Evolutionary conservation across 2,888 invertebrate species (phyloP), one percentile per base, ranked within the genome.

Genomic region (Pycnomerus fuliginosus): DNA sequence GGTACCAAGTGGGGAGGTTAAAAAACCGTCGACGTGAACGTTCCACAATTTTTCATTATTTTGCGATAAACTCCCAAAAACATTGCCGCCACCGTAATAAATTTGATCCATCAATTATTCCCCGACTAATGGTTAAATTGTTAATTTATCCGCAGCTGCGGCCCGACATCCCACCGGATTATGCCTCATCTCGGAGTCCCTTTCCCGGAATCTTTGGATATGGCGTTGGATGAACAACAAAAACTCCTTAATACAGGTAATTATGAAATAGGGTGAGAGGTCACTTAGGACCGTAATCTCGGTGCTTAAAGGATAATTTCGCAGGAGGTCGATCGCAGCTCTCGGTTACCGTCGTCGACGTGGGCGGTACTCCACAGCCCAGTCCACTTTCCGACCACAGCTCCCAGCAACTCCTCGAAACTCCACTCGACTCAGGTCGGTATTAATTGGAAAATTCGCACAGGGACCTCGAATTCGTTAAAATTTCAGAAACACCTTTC

Each of bases 141-240:
- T n/a, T n/a, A n/a, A n/a, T n/a, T n/a, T n/a, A n/a, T n/a, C n/a
- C n/a, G 2, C 41, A 46, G 46, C 27, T 37, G 40, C 14, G 31
- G 25, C 30, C 16, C 17, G 35, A n/a, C n/a, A n/a, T n/a, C 14
- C 28, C 29, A 22, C 16, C 16, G 16, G 36, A 54, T 32, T 37
- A 64, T 64, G 64, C 62, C 60, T 33, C 64, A 62, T 35, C 50
- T 62, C 27, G 62, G 62, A 32, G 54, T 55, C 16, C 52, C 61
- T 2, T 59, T 60, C 41, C 60, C 62, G 7, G 64, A 64, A 55
- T 53, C 61, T 22, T 50, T 61, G 17, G 40, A 40, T 30, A 72
- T 72, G 70, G 70, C 70, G 23, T 56, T 71, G 53, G 71, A 72
- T 55, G 71, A 72, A 61, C 70, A 72, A 53, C 70, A 72, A 53